These are phyloP conservation scores for Discoglossus pictus DNA, from an alignment of 2,797 vertebrate genomes.

Conservation along the genomic window DNA sequence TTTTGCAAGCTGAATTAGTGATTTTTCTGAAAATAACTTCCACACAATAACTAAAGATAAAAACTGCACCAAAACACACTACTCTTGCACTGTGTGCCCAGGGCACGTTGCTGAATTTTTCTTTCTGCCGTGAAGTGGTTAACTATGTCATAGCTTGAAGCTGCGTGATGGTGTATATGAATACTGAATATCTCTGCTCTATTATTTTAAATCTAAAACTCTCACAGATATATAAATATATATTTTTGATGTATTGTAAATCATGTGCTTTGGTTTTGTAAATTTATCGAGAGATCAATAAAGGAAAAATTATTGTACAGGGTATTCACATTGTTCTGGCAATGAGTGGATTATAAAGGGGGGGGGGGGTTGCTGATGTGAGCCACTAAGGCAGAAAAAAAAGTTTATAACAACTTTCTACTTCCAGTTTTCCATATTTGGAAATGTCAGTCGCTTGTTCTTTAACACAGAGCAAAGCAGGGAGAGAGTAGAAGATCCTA, in stretches of 20 bases:
- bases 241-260: conserved; percentile 27
- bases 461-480: conserved; percentile 7
- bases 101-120: no score
- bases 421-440: conserved; percentile 37
- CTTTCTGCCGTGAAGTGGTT: conserved; percentile 17
- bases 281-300: conserved; percentile 37
- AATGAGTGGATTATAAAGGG: no score
- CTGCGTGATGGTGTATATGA: conserved; percentile 23
- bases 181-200: conserved; percentile 38
- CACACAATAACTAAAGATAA: no score
- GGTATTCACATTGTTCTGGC: no score
- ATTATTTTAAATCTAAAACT: conserved; percentile 1
- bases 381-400: conserved; percentile 31
- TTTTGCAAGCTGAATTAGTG: no score
- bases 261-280: conserved; percentile 16
- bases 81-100: not conserved
- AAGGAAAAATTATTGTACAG: not conserved
- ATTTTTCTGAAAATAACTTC: no score
- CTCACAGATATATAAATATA: conserved; percentile 19
- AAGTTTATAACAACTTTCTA: no score
- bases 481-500: not conserved
- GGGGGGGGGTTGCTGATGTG: no score
- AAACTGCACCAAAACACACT: no score
- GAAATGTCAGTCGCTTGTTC: conserved; percentile 21
- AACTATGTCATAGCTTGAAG: conserved; percentile 15